phyloP scores from a whole-genome alignment of 2,888 invertebrate species.

The Chromoteleia sp. region DNA sequence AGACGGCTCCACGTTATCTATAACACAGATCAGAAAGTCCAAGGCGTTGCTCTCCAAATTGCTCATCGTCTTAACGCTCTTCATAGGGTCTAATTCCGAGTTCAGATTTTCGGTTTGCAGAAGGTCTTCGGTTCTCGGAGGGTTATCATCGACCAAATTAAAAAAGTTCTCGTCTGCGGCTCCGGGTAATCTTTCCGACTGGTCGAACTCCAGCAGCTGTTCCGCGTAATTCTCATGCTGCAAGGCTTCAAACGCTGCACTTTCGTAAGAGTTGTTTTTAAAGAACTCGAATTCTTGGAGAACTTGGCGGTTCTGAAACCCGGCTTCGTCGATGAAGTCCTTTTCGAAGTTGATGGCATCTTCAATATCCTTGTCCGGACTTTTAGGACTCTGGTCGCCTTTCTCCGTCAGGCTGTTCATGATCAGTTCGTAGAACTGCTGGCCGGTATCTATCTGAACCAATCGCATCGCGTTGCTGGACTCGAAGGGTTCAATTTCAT shows the following conservation, averaged over 20 bases:
- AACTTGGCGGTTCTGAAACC: slow-evolving; percentile 53
- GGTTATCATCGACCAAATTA: slow-evolving; percentile 72
- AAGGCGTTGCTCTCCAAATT: slow-evolving; percentile 62
- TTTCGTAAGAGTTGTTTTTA: slow-evolving; percentile 72
- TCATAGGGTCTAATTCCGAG: slow-evolving; percentile 43
- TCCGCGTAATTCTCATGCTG: slow-evolving; percentile 71
- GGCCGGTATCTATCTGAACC: slow-evolving; percentile 77
- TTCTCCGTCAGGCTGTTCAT: slow-evolving; percentile 77
- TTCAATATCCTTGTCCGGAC: slow-evolving; percentile 61
- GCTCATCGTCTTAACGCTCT: slow-evolving; percentile 17
- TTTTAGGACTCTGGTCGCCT: slow-evolving; percentile 48
- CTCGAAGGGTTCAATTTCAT: slow-evolving; percentile 55
- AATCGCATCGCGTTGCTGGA: slow-evolving; percentile 72
- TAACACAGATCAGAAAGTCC: slow-evolving; percentile 68
- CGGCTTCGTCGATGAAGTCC: slow-evolving; percentile 48
- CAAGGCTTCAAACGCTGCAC: slow-evolving; percentile 72
- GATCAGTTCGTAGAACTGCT: slow-evolving; percentile 80
- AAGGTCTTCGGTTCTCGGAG: slow-evolving; percentile 68
- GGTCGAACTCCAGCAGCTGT: slow-evolving; percentile 74
- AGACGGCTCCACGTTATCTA: slow-evolving; percentile 63
- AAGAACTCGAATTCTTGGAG: slow-evolving; percentile 70
- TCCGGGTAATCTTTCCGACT: slow-evolving; percentile 62
- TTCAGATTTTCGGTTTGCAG: slow-evolving; percentile 53
- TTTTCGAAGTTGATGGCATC: slow-evolving; percentile 65
- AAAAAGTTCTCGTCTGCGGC: slow-evolving; percentile 77